Base-by-base conservation (phyloP, 2,888 invertebrate species). In the Amphipyra berbera region DNA sequence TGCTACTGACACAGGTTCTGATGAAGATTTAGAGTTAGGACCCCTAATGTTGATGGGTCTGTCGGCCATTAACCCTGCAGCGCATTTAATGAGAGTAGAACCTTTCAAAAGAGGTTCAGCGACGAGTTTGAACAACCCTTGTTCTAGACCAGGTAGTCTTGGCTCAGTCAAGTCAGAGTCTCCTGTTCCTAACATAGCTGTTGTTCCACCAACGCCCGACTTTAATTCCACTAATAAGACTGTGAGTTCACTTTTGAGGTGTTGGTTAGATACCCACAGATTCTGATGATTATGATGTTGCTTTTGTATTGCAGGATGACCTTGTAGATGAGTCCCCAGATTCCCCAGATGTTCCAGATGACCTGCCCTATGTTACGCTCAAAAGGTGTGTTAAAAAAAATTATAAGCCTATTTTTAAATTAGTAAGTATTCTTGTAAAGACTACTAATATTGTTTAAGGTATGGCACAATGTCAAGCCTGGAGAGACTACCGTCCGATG, bases 181-280 rank as follows among this genome's bases (percentile, higher is more conserved):
- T 65, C 91, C 92, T 63, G 93, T 97, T 73, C 97, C 97, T 61
- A 97, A 96, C 82, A 97, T 97, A 82, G 96, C 97, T 47, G 96
- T 97, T 65, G 95, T 97, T 61, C 97, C 97, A 62, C 97, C 97
- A 27, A 97, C 97, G 0, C 97, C 97, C 3, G 97, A 97, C 79
- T 92, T 88, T 75, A 94, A 90, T 79, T 84, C 88, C 73, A 82
- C 83, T 77, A 90, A 91, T 89, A 92, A 93, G 88, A 94, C 93
- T 91, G 92, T 94, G 82, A 93, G 95, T 89, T 63, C 10, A 27
- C 10, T 61, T 69, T 50, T 52, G 12, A 49, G 48, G 50, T 46
- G 27, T 64, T 59, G 35, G 7, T 55, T 60, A 56, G 13, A 21
- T 40, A 45, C n/a, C 14, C 12, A 35, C 46, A 30, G 27, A 63